A percentile compares a stretch with the other conserved stretches of the same genome.
phyloP scores from a whole-genome alignment of 2,113 vertebrate species.

The Platycercus adscitus region DNA sequence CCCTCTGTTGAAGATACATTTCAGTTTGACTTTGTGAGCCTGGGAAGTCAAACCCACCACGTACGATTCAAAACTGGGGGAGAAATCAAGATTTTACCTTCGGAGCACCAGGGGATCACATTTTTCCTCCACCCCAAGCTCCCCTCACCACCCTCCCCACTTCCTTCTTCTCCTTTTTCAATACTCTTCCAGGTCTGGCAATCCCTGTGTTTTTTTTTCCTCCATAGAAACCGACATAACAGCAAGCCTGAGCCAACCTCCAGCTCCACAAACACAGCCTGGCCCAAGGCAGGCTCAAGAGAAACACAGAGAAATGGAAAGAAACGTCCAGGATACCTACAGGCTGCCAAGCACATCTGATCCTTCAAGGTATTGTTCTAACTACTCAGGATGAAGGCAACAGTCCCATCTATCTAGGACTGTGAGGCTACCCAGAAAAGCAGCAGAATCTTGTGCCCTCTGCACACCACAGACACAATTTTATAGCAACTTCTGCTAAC shows the following conservation, averaged over 20 bases:
- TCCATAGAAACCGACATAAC: slow-evolving; percentile 97
- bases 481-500: not conserved
- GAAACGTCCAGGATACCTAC: slow-evolving; percentile 43
- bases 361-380: slow-evolving; percentile 29
- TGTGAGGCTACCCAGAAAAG: not conserved
- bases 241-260: slow-evolving; percentile 82
- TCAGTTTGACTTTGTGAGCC: not conserved
- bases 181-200: slow-evolving; percentile 79
- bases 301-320: slow-evolving; percentile 16
- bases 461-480: not conserved
- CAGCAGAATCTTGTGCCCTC: not conserved
- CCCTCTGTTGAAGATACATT: not conserved
- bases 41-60: slow-evolving; percentile 49
- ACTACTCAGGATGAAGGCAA: not conserved
- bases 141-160: not conserved
- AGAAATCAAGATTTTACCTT: slow-evolving; percentile 76
- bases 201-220: slow-evolving; percentile 86
- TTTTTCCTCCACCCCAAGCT: slow-evolving; percentile 54
- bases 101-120: slow-evolving; percentile 77
- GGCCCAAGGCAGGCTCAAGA: slow-evolving; percentile 62
- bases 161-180: slow-evolving; percentile 60
- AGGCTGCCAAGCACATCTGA: slow-evolving; percentile 54
- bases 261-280: slow-evolving; percentile 86
- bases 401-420: not conserved
- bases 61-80: slow-evolving; percentile 9